Conservation (phyloP, 2,113 vertebrate species). For the Anhinga rufa region DNA sequence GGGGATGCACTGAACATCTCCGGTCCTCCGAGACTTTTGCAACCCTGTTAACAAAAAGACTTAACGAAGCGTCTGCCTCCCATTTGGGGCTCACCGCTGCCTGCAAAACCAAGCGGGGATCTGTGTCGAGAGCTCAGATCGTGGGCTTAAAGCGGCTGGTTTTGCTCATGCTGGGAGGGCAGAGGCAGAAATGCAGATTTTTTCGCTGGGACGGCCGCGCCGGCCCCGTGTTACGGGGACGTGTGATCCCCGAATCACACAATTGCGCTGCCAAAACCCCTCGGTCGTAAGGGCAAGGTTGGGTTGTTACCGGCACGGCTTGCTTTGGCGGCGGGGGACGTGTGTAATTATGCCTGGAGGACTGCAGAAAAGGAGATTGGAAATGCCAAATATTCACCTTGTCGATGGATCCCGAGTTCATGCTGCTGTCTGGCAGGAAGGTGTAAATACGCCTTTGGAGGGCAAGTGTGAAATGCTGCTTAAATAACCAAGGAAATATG, state of each 20-base stretch:
- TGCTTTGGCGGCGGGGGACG: neutral
- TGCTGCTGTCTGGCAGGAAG: slow-evolving; percentile 1
- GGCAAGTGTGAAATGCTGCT: neutral
- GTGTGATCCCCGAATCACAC: fast-evolving
- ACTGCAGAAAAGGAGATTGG: neutral
- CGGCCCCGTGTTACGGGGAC: fast-evolving
- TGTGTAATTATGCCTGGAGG: neutral
- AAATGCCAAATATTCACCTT: neutral
- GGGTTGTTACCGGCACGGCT: neutral
- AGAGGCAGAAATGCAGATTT: neutral
- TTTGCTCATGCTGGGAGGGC: neutral
- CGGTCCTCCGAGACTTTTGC: neutral
- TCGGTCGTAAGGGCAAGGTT: fast-evolving
- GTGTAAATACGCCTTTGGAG: neutral
- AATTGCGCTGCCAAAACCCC: fast-evolving
- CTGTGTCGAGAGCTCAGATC: neutral
- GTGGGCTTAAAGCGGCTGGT: neutral
- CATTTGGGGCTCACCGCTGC: neutral
- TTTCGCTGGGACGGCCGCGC: fast-evolving
- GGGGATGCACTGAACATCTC: neutral
- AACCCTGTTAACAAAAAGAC: neutral
- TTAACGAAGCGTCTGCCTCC: neutral
- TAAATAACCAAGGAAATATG: neutral
- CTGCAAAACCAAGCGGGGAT: neutral
- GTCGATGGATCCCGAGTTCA: neutral